A percentile compares a stretch with the other conserved stretches of the same genome.
Evolutionary conservation across 2,797 vertebrate species (phyloP).

Genomic region (Buceros bicornis): DNA sequence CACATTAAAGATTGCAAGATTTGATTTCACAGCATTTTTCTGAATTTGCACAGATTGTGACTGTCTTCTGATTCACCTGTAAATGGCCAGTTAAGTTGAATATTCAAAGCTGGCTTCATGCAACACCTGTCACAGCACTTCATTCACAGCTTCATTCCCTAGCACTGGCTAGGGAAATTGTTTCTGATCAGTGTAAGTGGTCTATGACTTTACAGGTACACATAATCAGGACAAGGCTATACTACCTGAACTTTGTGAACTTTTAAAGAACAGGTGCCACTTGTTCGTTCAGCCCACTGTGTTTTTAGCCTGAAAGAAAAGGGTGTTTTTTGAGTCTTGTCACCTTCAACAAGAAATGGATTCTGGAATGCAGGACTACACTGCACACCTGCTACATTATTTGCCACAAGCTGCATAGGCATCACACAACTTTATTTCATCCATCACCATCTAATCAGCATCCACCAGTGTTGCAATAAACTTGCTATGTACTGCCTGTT

Average conservation of each 20-base stretch:
- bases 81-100: neutral
- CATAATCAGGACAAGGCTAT: neutral
- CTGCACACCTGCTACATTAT: rapidly evolving
- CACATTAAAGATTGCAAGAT: neutral
- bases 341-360: neutral
- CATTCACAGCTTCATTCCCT: neutral
- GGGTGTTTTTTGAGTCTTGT: neutral
- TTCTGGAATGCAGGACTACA: neutral
- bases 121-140: neutral
- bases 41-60: neutral
- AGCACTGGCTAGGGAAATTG: neutral
- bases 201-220: neutral
- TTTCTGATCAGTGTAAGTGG: neutral
- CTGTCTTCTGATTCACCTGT: neutral
- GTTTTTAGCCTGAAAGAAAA: neutral
- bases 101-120: neutral
- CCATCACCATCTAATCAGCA: neutral
- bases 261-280: neutral
- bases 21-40: neutral
- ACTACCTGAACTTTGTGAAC: neutral
- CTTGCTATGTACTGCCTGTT: neutral
- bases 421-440: neutral
- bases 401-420: neutral
- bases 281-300: neutral
- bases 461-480: neutral